Base-by-base conservation (phyloP, 2,113 vertebrate species). In the Ptilonorhynchus violaceus region DNA sequence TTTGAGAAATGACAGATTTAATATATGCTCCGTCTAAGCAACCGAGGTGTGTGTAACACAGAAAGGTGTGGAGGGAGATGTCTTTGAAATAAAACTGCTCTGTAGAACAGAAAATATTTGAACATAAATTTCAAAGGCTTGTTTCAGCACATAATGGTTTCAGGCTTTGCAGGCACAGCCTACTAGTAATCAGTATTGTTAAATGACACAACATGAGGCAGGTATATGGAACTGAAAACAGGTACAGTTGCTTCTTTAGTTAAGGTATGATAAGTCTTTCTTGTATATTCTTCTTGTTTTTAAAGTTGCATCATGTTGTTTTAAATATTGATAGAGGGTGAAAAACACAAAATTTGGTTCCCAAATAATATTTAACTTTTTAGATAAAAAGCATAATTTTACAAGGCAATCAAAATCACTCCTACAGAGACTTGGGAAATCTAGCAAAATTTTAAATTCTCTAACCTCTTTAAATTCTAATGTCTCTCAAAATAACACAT, bases 121-220 rank as follows among this genome's bases (percentile, higher is more conserved):
- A 93, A 89, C 77, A 76, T 95, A 82, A 89, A 82, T 92, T 96
- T 96, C 49, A 94, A 91, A 94, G 66, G 20, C 23, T 82, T 42
- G 3, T 75, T 89, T 79, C 7, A 4, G 28, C 30, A 73, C 74
- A 85, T 78, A 93, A 95, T n/a, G 64, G 15, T 17, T 75, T 85
- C 33, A 66, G 44, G 13, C 23, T 89, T 79, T 72, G 4, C 52
- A 81, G 47, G 35, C 24, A 63, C 56, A 96, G 33, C 6, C 41
- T 58, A 46, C 47, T n/a, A 37, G 27, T 42, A 68, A 62, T 62
- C 50, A 35, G 35, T 74, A 24, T 13, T 73, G 33, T 42, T 90
- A 92, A 59, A 41, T 35, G 46, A 68, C 46, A 23, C 5, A 30
- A 4, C 30, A 42, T 17, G 14, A 22, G 44, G 17, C 44, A 52